Percentiles rank a stretch among this genome's conserved stretches.
Evolutionary conservation across 2,113 vertebrate species (phyloP).

Genomic region (Notechis scutatus): DNA sequence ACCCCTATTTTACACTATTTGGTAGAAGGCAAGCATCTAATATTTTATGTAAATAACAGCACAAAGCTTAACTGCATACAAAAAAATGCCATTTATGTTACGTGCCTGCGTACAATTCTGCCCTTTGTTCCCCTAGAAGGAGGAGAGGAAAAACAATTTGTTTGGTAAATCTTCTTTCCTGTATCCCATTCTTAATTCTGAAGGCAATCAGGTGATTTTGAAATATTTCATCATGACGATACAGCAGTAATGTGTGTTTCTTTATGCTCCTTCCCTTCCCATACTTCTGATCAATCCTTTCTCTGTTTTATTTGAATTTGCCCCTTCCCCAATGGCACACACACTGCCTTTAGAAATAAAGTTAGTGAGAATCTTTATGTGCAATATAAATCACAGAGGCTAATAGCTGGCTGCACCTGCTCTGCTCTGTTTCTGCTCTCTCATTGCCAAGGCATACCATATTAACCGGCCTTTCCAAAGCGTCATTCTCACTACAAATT

Average conservation of each 20-base stretch:
- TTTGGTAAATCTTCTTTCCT: background rate
- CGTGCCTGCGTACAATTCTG: background rate
- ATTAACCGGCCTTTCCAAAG: background rate
- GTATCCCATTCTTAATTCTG: background rate
- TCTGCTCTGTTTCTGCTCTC: background rate
- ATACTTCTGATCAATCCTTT: background rate
- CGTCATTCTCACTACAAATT: background rate
- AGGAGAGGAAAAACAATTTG: background rate
- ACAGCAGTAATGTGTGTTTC: background rate
- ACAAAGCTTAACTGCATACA: background rate
- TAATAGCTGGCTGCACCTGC: slow-evolving; percentile 1
- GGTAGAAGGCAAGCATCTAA: background rate
- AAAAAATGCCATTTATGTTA: background rate
- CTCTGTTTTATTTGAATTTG: background rate
- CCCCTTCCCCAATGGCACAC: background rate
- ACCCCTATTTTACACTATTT: background rate
- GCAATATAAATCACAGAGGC: background rate
- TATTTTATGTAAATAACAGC: background rate
- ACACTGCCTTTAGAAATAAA: background rate
- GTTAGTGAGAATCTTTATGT: slow-evolving; percentile 6
- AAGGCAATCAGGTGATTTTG: background rate
- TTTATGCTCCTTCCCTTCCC: background rate
- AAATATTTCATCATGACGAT: background rate
- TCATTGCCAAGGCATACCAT: background rate
- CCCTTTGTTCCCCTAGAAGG: background rate